Evolutionary conservation across 2,888 invertebrate genomes (phyloP).

Genomic region (Holacanthella duospinosa): DNA sequence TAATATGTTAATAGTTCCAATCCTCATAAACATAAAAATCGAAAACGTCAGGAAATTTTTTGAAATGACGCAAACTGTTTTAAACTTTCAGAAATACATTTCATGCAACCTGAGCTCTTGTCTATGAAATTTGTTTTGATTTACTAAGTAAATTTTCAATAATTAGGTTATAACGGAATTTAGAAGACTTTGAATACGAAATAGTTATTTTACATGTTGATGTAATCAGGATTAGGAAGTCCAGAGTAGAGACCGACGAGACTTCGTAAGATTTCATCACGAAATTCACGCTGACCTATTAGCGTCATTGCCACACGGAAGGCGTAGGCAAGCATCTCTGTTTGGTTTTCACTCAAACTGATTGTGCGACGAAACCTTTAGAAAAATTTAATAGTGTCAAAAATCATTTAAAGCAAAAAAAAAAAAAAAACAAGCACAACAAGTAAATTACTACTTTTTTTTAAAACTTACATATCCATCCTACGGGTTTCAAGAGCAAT

Average conservation of each 20-base stretch:
- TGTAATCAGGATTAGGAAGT: conserved; percentile 85
- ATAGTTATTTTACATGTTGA: conserved; percentile 63
- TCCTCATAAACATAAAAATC: too few relatives aligned
- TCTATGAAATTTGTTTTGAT: too few relatives aligned
- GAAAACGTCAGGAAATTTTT: too few relatives aligned
- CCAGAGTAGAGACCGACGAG: conserved; percentile 82
- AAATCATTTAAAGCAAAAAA: neutral
- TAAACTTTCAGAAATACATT: too few relatives aligned
- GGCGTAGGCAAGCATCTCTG: conserved; percentile 86
- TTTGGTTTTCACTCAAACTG: conserved; percentile 55
- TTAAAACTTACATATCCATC: conserved; percentile 67
- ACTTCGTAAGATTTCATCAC: conserved; percentile 77
- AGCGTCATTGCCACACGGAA: conserved; percentile 94
- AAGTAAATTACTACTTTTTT: too few relatives aligned
- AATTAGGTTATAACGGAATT: too few relatives aligned
- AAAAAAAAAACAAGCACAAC: neutral
- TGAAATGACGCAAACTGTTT: too few relatives aligned
- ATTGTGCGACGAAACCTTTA: conserved; percentile 32
- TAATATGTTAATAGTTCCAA: too few relatives aligned
- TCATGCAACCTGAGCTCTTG: too few relatives aligned
- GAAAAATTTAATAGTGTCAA: neutral
- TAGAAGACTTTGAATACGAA: neutral
- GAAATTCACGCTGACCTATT: conserved; percentile 85
- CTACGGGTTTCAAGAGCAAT: conserved; percentile 90
- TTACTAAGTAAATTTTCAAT: too few relatives aligned